A percentile compares a stretch with the other conserved stretches of the same genome.
These are phyloP conservation scores for Notothenia rossii DNA, from an alignment of 2,113 vertebrate species.

Conservation along the genomic window DNA sequence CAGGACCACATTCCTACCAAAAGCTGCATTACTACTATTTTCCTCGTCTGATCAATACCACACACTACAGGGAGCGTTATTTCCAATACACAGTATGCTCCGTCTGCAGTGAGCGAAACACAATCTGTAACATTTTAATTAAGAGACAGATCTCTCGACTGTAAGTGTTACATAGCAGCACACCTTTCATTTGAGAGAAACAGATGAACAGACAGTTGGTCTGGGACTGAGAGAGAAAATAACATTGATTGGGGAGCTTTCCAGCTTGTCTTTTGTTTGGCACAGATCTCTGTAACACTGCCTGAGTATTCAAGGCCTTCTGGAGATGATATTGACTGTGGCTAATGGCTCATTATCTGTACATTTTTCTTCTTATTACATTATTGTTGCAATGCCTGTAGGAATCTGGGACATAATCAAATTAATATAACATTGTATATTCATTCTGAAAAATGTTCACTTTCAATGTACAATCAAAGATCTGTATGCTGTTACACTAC, in stretches of 20 bases:
- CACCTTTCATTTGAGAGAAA: slow-evolving; percentile 82
- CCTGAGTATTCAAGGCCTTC: slow-evolving; percentile 76
- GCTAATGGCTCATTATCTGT: slow-evolving; percentile 81
- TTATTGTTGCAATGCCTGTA: slow-evolving; percentile 64
- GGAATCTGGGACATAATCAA: slow-evolving; percentile 41
- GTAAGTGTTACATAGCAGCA: slow-evolving; percentile 76
- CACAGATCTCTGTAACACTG: slow-evolving; percentile 73
- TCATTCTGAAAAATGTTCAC: slow-evolving; percentile 23
- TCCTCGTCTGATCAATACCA: slow-evolving; percentile 65
- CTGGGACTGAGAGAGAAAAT: slow-evolving; percentile 78
- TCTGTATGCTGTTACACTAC: neutral
- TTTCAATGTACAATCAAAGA: slow-evolving; percentile 12
- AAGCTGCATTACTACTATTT: slow-evolving; percentile 57
- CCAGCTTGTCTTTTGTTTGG: slow-evolving; percentile 80
- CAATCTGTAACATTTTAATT: slow-evolving; percentile 80
- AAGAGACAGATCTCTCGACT: slow-evolving; percentile 71
- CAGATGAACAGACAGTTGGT: slow-evolving; percentile 85
- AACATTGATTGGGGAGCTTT: slow-evolving; percentile 81
- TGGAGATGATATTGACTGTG: slow-evolving; percentile 78
- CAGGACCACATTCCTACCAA: slow-evolving; percentile 5
- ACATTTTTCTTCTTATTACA: slow-evolving; percentile 69
- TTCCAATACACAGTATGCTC: slow-evolving; percentile 71
- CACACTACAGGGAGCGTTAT: slow-evolving; percentile 65
- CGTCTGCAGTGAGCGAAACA: slow-evolving; percentile 62
- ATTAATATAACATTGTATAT: slow-evolving; percentile 39